Base-by-base conservation (phyloP, 2,888 invertebrate genomes). In the Agonopterix heracliana region DNA sequence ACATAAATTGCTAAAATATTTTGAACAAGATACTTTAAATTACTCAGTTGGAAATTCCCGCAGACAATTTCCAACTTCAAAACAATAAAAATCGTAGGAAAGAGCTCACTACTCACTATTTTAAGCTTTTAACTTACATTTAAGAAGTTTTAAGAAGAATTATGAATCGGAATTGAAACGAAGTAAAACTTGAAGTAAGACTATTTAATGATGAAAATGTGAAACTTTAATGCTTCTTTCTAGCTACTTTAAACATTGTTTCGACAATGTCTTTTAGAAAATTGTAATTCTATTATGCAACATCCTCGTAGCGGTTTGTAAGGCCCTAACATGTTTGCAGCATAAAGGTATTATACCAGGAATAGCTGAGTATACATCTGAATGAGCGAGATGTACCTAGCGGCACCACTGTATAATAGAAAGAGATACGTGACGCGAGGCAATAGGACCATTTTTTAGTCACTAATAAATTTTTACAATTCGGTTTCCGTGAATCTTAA, bases 51-150 rank as follows among this genome's bases (percentile, higher is more conserved):
- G 53, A 63, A 69, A 55, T 68, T 56, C 58, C 26, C 50, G 47
- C 48, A 55, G 57, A 56, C 61, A 64, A 56, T 63, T 55, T 53
- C 51, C 59, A 68, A 73, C 68, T 72, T 70, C 56, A 60, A 60
- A 68, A 71, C 65, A 74, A 66, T 71, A 71, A 75, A 75, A 73
- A 74, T 69, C 61, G 50, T 58, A 65, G 56, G 55, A 68, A 74
- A 78, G 66, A 68, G 66, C 71, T 73, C 66, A 61, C 71, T 67
- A 74, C 77, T 74, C 66, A 74, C 77, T 74, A 72, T 76, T 78
- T 77, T 68, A 80, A 78, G 74, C 75, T 77, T 74, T 79, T 75
- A 79, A 78, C 75, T 79, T 71, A 71, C 78, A 78, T 78, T 81
- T 67, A 77, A 81, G 74, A 78, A 82, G 75, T 81, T 81, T 74